Evolutionary conservation across 2,888 invertebrate genomes (phyloP), one percentile per base, ranked within the genome.

Genomic region (Rhamphomyia laevipes): DNA sequence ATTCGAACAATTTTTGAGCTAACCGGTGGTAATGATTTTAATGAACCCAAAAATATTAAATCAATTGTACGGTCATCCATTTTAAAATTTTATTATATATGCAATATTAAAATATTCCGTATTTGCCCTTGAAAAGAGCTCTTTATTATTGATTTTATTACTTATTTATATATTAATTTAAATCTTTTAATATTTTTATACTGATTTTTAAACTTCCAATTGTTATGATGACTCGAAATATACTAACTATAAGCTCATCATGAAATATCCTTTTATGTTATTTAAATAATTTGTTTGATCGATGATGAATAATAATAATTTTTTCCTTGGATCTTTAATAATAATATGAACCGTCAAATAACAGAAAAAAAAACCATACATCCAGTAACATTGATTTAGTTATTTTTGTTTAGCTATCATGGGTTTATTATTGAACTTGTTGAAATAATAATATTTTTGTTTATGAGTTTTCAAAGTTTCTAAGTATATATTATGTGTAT

Each of bases 1-100:
- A 97, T 97, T 58, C 97, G 78, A 23, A 97, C 97, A 63, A 97
- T 94, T 77, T 95, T 96, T 40, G 96, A 96, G 72, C 93, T 92
- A 55, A 97, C 92, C 1, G 94, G 88, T 0, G 96, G 96, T 58
- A 97, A 73, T 45, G 84, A 81, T 66, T 89, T 86, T 58, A 94
- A 72, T 1, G 87, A 86, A 18, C 94, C 94, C 27, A 82, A 78
- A 73, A 94, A 94, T 62, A 94, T 93, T 48, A 86, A 78, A 69
- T 94, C 92, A 31, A 94, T 83, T 0, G 87, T 88, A 53, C 85
- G 77, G 70, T 93, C 93, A 66, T 93, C 93, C 92, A 93, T 93
- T 52, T 41, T 41, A 7, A 10, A 41, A 41, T 7, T 38, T 38
- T 9, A 16, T n/a, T 33, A 33, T 33, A 15, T 16, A 9, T 5